A percentile compares a stretch with the other conserved stretches of the same genome.
These are phyloP conservation scores for Jordanella pulchra DNA, from an alignment of 2,797 vertebrate species.

Conservation along the genomic window DNA sequence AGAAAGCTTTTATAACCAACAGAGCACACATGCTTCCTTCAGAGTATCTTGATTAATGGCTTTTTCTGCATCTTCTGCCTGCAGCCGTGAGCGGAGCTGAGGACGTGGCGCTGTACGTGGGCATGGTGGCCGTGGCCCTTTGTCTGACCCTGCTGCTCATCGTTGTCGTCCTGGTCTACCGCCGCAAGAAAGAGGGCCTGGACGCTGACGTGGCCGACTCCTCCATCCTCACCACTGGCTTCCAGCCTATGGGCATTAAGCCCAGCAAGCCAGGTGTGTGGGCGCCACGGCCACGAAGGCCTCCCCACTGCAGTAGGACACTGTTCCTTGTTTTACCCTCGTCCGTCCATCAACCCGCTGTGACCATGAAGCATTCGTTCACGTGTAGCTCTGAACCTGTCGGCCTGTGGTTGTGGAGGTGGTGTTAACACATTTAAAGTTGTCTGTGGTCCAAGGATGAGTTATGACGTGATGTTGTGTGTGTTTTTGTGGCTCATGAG, in stretches of 20 bases:
- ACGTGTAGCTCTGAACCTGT: constrained; percentile 51
- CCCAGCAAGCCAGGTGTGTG: constrained; percentile 96
- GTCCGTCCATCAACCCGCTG: constrained; percentile 54
- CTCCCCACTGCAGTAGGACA: constrained; percentile 83
- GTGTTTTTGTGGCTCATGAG: constrained; percentile 15
- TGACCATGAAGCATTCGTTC: constrained; percentile 61
- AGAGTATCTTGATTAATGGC: constrained; percentile 7
- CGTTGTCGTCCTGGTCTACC: constrained; percentile 91
- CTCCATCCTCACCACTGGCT: constrained; percentile 97
- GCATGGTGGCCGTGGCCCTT: constrained; percentile 91
- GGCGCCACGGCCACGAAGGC: constrained; percentile 75
- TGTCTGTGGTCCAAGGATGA: constrained; percentile 41
- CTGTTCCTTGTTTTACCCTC: constrained; percentile 75
- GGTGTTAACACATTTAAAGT: constrained; percentile 50
- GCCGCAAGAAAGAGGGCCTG: constrained; percentile 93
- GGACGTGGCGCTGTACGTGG: constrained; percentile 94
- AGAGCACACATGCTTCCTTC: neutral
- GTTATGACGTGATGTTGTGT: constrained; percentile 19
- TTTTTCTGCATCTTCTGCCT: constrained; percentile 15
- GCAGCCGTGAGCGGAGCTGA: constrained; percentile 86
- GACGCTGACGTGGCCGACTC: constrained; percentile 96
- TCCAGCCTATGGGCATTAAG: constrained; percentile 99
- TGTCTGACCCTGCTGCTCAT: constrained; percentile 93
- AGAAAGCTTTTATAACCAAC: neutral
- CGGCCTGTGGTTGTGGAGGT: constrained; percentile 49